These are phyloP conservation scores for Brachyhypopomus occidentalis DNA, from an alignment of 2,113 vertebrate species.

Conservation along the genomic window DNA sequence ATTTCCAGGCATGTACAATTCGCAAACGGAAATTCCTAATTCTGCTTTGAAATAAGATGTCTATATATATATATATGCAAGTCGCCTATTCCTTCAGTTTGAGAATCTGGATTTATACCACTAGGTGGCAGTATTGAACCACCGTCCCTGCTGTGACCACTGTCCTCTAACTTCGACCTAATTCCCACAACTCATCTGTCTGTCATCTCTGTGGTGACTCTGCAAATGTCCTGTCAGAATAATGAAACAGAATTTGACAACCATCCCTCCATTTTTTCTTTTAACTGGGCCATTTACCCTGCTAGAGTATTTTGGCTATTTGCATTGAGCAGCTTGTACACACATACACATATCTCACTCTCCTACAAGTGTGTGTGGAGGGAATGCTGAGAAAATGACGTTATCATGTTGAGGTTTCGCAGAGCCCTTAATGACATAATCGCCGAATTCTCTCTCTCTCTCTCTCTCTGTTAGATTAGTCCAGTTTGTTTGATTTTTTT, in stretches of 20 bases:
- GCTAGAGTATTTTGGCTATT: background rate
- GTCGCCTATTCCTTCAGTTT: too few relatives aligned
- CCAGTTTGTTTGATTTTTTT: background rate
- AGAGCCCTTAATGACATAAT: background rate
- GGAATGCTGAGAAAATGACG: background rate
- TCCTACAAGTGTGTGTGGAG: background rate
- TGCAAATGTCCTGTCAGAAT: background rate
- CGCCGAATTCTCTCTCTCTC: background rate
- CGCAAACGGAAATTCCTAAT: too few relatives aligned
- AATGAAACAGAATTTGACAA: background rate
- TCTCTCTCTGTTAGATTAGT: background rate
- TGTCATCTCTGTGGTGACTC: background rate
- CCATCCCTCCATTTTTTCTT: background rate
- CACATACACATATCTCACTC: too few relatives aligned
- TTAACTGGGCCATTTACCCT: background rate
- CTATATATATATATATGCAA: too few relatives aligned
- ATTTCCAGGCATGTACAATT: too few relatives aligned
- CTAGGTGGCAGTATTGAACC: conserved; percentile 25
- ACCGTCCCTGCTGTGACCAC: background rate
- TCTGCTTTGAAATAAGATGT: too few relatives aligned
- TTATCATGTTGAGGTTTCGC: background rate
- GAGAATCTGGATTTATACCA: background rate
- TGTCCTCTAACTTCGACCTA: background rate
- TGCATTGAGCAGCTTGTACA: background rate
- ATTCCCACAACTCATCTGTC: background rate